These are phyloP conservation scores for Liposcelis brunnea DNA, from an alignment of 2,888 invertebrate genomes.

Conservation along the genomic window DNA sequence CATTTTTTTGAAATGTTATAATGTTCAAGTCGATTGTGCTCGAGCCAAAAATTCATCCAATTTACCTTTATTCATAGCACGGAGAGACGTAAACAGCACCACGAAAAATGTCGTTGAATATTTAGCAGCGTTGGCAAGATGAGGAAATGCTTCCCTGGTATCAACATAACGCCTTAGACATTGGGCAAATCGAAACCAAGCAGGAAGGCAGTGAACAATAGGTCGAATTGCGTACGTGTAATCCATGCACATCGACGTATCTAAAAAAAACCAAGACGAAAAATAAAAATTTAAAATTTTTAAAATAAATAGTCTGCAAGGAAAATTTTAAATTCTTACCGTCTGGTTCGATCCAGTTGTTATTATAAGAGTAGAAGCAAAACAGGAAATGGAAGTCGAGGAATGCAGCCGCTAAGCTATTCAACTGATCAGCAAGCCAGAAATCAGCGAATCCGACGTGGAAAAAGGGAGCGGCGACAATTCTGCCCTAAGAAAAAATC, in stretches of 20 bases:
- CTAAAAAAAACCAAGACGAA: too few relatives aligned
- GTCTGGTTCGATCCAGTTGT: conserved; percentile 34
- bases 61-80: conserved; percentile 24
- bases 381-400: conserved; percentile 62
- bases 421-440: conserved; percentile 73
- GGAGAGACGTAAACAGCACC: conserved; percentile 37
- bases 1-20: conserved; percentile 1
- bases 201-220: conserved; percentile 59
- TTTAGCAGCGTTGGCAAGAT: conserved; percentile 69
- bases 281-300: conserved; percentile 9
- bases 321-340: too few relatives aligned
- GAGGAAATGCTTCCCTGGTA: conserved; percentile 58
- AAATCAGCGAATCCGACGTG: conserved; percentile 70
- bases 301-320: too few relatives aligned
- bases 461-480: conserved; percentile 56
- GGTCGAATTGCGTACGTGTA: conserved; percentile 35
- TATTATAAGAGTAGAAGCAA: conserved; percentile 53
- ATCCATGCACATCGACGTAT: conserved; percentile 31
- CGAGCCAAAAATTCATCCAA: too few relatives aligned
- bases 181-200: conserved; percentile 73
- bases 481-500: conserved; percentile 32
- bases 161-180: conserved; percentile 69
- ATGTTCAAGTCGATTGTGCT: conserved; percentile 12
- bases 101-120: conserved; percentile 60
- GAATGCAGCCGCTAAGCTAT: conserved; percentile 56